Evolutionary conservation across 2,888 invertebrate genomes (phyloP), one percentile per base, ranked within the genome.

Genomic region (Euclidia mi): DNA sequence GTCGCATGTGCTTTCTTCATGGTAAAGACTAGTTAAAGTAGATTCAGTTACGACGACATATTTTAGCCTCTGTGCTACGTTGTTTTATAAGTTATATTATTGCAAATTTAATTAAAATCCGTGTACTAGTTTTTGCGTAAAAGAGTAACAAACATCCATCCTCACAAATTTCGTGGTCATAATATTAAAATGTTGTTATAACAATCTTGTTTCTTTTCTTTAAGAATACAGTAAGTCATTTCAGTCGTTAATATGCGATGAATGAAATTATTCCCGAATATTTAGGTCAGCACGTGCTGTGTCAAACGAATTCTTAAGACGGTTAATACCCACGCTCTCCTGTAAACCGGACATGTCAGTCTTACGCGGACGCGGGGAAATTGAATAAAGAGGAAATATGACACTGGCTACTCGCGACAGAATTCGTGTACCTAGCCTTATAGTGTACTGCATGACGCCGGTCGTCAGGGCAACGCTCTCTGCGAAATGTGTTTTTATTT

Each of bases 361-460:
- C 85, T 74, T 74, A 73, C 58, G 69, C 78, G 75, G 67, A 74
- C 78, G 76, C 78, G 69, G 81, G 88, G 82, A 88, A 91, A 91
- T 91, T 91, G 74, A 87, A 90, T 92, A 82, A 92, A 91, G 84
- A 87, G 84, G 92, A 87, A 90, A 92, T 83, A 85, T 87, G 91
- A 92, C 84, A 91, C 85, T 81, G 82, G 74, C 80, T 77, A 79
- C 84, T 84, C 79, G 79, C 78, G 76, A 76, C 81, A 77, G 69
- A 76, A 69, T 72, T 60, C 65, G 65, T 66, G 68, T 66, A 71
- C 71, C 63, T 57, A 73, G 56, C 45, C 62, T 68, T 59, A 63
- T 38, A 45, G 42, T 61, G 58, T 62, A 20, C 57, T 62, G 58
- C 56, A 20, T 45, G 66, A 42, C 56, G 55, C 46, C 61, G 55